Percentiles rank a stretch among this genome's conserved stretches.
Evolutionary conservation across 2,113 vertebrate genomes (phyloP).

Genomic region (Anarrhichthys ocellatus): DNA sequence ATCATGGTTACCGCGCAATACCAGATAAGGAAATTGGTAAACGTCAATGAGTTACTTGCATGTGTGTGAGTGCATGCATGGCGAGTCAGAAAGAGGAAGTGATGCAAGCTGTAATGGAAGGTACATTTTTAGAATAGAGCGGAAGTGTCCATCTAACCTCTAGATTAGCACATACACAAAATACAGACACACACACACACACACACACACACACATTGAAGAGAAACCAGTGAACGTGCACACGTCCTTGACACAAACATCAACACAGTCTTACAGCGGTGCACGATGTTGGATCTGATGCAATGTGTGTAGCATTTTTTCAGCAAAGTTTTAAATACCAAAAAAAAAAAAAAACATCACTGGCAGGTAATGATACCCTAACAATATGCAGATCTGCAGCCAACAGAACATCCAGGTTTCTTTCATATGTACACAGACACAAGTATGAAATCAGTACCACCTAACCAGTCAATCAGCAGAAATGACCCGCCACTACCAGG

Average conservation of each 20-base stretch:
- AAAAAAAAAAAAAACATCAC: neutral
- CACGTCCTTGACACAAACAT: slow-evolving; percentile 70
- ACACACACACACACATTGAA: slow-evolving; percentile 18
- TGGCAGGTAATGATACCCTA: neutral
- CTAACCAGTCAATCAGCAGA: slow-evolving; percentile 15
- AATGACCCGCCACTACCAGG: slow-evolving; percentile 25
- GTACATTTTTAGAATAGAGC: slow-evolving; percentile 76
- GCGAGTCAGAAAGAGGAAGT: slow-evolving; percentile 76
- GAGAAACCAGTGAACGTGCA: slow-evolving; percentile 67
- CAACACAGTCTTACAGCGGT: slow-evolving; percentile 61
- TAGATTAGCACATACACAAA: slow-evolving; percentile 59
- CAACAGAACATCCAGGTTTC: neutral
- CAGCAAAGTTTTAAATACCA: slow-evolving; percentile 2
- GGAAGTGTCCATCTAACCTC: slow-evolving; percentile 77
- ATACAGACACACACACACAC: slow-evolving; percentile 25
- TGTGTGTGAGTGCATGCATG: slow-evolving; percentile 3
- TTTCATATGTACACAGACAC: slow-evolving; percentile 9
- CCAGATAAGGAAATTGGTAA: slow-evolving; percentile 72
- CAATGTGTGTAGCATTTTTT: slow-evolving; percentile 1
- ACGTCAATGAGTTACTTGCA: slow-evolving; percentile 41
- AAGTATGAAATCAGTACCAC: slow-evolving; percentile 24
- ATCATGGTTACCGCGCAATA: slow-evolving; percentile 44
- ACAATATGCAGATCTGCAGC: slow-evolving; percentile 12
- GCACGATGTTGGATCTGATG: slow-evolving; percentile 18
- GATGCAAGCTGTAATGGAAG: slow-evolving; percentile 71